These are phyloP conservation scores for Ceratothoa steindachneri DNA, from an alignment of 2,888 invertebrate species.

Conservation along the genomic window DNA sequence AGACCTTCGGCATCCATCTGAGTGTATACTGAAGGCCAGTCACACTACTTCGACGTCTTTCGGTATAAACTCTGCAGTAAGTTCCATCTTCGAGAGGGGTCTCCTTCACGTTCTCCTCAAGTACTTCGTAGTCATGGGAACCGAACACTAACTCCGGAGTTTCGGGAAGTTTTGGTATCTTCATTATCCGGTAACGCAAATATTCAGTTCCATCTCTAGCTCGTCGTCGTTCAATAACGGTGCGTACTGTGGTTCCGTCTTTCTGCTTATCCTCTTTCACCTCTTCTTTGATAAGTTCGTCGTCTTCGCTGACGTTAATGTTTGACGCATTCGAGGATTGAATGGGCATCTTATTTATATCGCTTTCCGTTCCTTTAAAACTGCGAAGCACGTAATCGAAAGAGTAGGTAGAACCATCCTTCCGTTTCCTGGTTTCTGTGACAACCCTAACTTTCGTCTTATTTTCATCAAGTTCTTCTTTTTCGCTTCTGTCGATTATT, in stretches of 20 bases:
- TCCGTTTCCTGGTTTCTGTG: constrained; percentile 39
- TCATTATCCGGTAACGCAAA: constrained; percentile 44
- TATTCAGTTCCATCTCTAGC: constrained; percentile 46
- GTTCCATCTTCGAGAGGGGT: constrained; percentile 36
- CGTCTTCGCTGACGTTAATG: constrained; percentile 42
- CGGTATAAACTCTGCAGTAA: constrained; percentile 34
- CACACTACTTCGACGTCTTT: constrained; percentile 42
- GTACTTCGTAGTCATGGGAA: constrained; percentile 35
- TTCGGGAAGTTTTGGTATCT: constrained; percentile 45
- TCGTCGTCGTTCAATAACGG: constrained; percentile 39
- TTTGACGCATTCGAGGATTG: constrained; percentile 20
- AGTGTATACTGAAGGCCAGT: constrained; percentile 45
- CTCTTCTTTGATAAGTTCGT: constrained; percentile 42
- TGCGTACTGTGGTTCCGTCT: constrained; percentile 39
- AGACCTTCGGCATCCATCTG: constrained; percentile 39
- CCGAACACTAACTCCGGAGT: constrained; percentile 42
- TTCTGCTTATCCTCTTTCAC: constrained; percentile 41
- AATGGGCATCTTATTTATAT: constrained; percentile 32
- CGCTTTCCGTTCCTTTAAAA: constrained; percentile 40
- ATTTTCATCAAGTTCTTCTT: constrained; percentile 37
- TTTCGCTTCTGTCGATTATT: constrained; percentile 33
- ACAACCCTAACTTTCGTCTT: constrained; percentile 31
- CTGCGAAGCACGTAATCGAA: constrained; percentile 43
- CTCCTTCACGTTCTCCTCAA: constrained; percentile 44
- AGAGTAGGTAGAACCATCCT: constrained; percentile 43